Base-by-base conservation (phyloP, 1,140 invertebrate species). In the Drosophila pseudoananassae region DNA sequence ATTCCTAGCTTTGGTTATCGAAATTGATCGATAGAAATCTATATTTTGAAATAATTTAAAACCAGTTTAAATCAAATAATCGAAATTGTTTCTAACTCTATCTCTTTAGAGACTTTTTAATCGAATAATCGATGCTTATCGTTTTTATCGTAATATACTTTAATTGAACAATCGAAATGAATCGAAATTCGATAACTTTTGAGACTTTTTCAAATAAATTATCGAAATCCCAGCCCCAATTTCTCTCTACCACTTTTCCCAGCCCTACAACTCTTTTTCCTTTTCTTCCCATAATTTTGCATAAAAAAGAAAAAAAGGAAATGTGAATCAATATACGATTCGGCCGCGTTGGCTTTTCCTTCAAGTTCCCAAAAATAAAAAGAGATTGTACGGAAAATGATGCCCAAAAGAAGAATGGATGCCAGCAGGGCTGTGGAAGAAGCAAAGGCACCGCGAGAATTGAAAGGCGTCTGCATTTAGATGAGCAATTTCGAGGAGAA, bases 391-490 rank as follows among this genome's bases (percentile, higher is more conserved):
- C 25, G 5, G 25, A 40, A 23, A 61, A 27, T 23, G 2, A 66
- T 31, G 27, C 27, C 31, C 50, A 36, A 9, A 1, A 69, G 38
- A 47, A 66, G 20, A 46, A 55, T 8, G 2, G 57, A 20, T 20
- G 20, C 20, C 20, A 20, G 2, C 29, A 33, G 27, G 23, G 49
- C 25, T 27, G 36, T 29, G 33, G 63, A 15, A 20, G 8, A 33
- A 33, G 8, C 1, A 12, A 10, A 10, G 33, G 25, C 25, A 5
- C 25, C 25, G 17, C 50, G 31, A 49, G 66, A 69, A 69, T 69
- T 29, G 64, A 69, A 69, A 69, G 66, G 66, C 63, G 65, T 69
- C 40, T 68, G 65, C 61, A 69, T 69, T 69, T 69, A 55, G 65
- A 69, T 69, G 59, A 69, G 40, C 43, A 23, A 46, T 46, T 46